Evolutionary conservation across 2,113 vertebrate genomes (phyloP).

Genomic region (Centropristis striata): DNA sequence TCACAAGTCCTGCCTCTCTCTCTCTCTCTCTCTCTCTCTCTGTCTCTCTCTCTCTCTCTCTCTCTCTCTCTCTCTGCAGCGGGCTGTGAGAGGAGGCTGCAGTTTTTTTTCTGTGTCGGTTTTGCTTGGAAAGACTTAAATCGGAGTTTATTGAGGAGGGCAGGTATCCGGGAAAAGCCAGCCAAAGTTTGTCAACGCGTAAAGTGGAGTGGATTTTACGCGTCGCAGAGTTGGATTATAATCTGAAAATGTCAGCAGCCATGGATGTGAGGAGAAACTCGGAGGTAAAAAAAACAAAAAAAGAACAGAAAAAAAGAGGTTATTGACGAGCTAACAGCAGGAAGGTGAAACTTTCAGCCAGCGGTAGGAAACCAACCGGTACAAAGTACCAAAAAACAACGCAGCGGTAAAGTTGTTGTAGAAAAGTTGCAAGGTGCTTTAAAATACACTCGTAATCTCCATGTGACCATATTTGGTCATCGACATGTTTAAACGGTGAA

Average conservation of each 20-base stretch:
- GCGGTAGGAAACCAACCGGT: not conserved
- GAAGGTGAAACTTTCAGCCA: slow-evolving; percentile 10
- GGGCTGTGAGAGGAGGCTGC: slow-evolving; percentile 71
- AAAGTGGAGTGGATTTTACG: slow-evolving; percentile 46
- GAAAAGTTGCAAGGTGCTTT: slow-evolving; percentile 48
- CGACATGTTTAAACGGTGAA: slow-evolving; percentile 55
- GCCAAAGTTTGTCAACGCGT: slow-evolving; percentile 45
- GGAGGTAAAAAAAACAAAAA: slow-evolving; percentile 80
- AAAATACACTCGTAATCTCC: slow-evolving; percentile 28
- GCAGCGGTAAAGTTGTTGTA: not conserved
- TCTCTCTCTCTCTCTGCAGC: slow-evolving; percentile 73
- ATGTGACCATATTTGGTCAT: slow-evolving; percentile 84
- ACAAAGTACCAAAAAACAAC: not conserved
- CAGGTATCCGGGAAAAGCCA: slow-evolving; percentile 62
- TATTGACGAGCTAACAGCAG: slow-evolving; percentile 25
- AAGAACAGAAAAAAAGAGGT: not conserved
- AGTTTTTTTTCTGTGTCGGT: slow-evolving; percentile 45
- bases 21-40: too few species aligned
- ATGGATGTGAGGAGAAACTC: slow-evolving; percentile 67
- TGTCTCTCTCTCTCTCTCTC: too few species aligned
- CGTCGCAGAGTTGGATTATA: slow-evolving; percentile 61
- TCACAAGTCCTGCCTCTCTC: slow-evolving; percentile 83
- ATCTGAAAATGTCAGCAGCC: slow-evolving; percentile 72
- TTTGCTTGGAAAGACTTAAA: slow-evolving; percentile 80
- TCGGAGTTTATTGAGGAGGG: slow-evolving; percentile 70